Evolutionary conservation across 2,797 vertebrate genomes (phyloP).

Genomic region (Picus viridis): DNA sequence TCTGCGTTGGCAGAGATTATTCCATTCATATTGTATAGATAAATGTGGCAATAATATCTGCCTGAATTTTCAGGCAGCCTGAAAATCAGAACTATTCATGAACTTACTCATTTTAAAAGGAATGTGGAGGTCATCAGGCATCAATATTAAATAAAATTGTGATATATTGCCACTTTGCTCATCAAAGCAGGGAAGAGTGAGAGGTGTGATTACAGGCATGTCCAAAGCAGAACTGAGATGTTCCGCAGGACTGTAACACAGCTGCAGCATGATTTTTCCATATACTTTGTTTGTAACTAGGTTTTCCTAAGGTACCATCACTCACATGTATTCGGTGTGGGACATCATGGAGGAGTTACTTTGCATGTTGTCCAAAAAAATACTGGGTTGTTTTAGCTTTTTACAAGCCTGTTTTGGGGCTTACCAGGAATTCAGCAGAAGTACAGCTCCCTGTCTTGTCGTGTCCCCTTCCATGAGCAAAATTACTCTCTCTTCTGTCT

Average conservation of each 20-base stretch:
- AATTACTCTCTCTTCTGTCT: background rate
- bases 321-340: rapidly evolving
- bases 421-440: background rate
- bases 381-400: background rate
- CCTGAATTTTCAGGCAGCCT: background rate
- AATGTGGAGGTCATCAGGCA: background rate
- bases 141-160: background rate
- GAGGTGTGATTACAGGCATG: background rate
- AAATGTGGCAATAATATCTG: background rate
- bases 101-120: constrained; percentile 1
- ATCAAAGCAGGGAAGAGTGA: background rate
- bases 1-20: background rate
- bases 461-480: background rate
- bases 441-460: background rate
- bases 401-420: constrained; percentile 3
- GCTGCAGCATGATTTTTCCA: rapidly evolving
- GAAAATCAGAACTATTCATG: background rate
- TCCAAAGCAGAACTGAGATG: background rate
- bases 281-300: background rate
- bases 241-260: background rate
- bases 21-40: background rate
- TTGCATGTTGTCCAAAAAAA: background rate
- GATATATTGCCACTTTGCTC: background rate
- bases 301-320: background rate
- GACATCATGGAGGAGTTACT: background rate